Evolutionary conservation across 2,888 invertebrate species (phyloP), one percentile per base, ranked within the genome.

Genomic region (Macaria notata): DNA sequence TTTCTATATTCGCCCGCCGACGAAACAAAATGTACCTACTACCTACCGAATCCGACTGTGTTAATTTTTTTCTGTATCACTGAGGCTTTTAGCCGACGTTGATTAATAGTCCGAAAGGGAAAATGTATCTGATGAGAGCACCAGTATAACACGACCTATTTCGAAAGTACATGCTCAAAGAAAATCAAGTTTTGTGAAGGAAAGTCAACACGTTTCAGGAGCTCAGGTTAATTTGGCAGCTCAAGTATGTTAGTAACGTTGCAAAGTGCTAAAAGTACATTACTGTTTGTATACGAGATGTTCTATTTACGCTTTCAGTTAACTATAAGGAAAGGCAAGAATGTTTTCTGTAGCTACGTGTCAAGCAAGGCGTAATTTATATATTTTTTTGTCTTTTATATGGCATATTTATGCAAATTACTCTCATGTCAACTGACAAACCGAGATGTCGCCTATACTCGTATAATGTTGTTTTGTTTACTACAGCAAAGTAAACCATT

Each of bases 61-160:
- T 64, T 69, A 69, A 70, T 79, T 84, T 84, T 84, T 84, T 86
- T 86, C 82, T 80, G 76, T 76, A 78, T 76, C 75, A 71, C 76
- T 71, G 74, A 84, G 83, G 82, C 85, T 86, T 86, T 86, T 84
- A 82, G 82, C 77, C 75, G 80, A 81, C 83, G 75, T 78, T 86
- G 86, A 87, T 87, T 86, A 86, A 87, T 87, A 81, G 84, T 79
- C 77, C 71, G 65, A 71, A 74, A 76, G 73, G 75, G 76, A 75
- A 75, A 76, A 80, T 79, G 80, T 83, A 79, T 83, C 79, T 83
- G 77, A 70, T 67, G 64, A 61, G 59, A 44, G 45, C 46, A 55
- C 80, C 75, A 73, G 53, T 54, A 9, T 66, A 69, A 41, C 9
- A 36, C 47, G 73, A 67, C 31, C 78, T 65, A 39, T 69, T 56